These are phyloP conservation scores for Megalops cyprinoides DNA, from an alignment of 2,797 vertebrate genomes.

Conservation along the genomic window DNA sequence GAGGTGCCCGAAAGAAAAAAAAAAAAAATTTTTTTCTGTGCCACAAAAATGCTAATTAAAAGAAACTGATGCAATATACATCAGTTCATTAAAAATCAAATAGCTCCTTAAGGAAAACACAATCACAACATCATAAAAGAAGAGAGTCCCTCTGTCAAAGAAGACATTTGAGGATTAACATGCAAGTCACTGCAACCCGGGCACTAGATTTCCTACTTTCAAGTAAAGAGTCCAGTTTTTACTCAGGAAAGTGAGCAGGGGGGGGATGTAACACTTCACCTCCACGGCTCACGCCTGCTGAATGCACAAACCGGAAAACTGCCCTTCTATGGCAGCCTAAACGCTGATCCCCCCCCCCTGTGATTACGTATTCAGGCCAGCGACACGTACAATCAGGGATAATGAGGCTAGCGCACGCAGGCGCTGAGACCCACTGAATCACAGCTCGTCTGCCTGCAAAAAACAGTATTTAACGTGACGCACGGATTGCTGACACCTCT, in stretches of 20 bases:
- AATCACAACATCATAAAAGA: neutral
- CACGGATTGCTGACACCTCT: neutral
- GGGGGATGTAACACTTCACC: neutral
- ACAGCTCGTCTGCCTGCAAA: neutral
- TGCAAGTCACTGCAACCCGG: neutral
- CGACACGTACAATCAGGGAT: neutral
- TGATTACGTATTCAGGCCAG: neutral
- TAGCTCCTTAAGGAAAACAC: neutral
- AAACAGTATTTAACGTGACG: neutral
- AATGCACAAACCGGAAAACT: neutral
- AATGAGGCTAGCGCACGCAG: neutral
- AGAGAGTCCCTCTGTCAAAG: too few relatives aligned
- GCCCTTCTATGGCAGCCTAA: neutral
- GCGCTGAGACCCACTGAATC: neutral
- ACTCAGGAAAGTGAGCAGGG: neutral
- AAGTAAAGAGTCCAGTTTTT: neutral
- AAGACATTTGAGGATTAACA: neutral
- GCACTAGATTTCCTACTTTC: neutral
- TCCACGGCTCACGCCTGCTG: too few relatives aligned
- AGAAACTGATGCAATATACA: neutral
- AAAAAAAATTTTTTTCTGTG: neutral
- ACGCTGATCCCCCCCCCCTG: neutral
- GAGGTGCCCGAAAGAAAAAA: neutral
- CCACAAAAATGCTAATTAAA: neutral
- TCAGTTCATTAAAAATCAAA: neutral